Conservation (phyloP, 2,888 invertebrate species). For the Anthophora plumipes region DNA sequence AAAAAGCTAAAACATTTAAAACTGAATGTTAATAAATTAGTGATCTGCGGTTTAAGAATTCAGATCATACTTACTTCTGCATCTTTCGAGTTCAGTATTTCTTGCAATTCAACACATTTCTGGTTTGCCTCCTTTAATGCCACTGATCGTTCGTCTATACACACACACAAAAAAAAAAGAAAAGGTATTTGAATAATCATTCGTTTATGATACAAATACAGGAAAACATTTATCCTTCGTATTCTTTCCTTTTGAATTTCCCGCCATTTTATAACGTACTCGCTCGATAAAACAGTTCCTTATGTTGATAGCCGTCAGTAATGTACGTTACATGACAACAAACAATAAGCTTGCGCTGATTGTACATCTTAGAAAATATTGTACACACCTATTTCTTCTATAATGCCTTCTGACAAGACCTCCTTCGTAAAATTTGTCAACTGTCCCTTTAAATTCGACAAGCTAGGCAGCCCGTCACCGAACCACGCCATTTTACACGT, state of each 20-base stretch:
- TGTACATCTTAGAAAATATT: neutral
- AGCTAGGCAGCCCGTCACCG: slow-evolving; percentile 82
- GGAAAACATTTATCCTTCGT: too few relatives aligned
- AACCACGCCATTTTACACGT: slow-evolving; percentile 84
- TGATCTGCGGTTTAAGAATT: neutral
- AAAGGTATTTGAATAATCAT: neutral
- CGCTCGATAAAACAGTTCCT: slow-evolving; percentile 77
- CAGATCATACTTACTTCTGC: slow-evolving; percentile 77
- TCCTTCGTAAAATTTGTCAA: slow-evolving; percentile 95
- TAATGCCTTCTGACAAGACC: slow-evolving; percentile 91
- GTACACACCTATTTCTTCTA: slow-evolving; percentile 86
- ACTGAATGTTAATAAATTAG: neutral
- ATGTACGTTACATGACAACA: slow-evolving; percentile 56
- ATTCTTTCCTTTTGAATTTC: slow-evolving; percentile 36
- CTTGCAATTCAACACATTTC: slow-evolving; percentile 80
- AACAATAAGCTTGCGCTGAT: slow-evolving; percentile 13
- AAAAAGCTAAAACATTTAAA: neutral
- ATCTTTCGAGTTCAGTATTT: slow-evolving; percentile 80
- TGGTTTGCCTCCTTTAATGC: slow-evolving; percentile 79
- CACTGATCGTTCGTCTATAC: slow-evolving; percentile 79
- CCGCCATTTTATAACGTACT: slow-evolving; percentile 37
- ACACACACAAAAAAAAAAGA: slow-evolving; percentile 55
- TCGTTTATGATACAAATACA: neutral
- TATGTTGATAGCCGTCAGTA: slow-evolving; percentile 81
- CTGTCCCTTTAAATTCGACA: slow-evolving; percentile 92